Evolutionary conservation across 2,888 invertebrate species (phyloP), one percentile per base, ranked within the genome.

Genomic region (Aradus depressus): DNA sequence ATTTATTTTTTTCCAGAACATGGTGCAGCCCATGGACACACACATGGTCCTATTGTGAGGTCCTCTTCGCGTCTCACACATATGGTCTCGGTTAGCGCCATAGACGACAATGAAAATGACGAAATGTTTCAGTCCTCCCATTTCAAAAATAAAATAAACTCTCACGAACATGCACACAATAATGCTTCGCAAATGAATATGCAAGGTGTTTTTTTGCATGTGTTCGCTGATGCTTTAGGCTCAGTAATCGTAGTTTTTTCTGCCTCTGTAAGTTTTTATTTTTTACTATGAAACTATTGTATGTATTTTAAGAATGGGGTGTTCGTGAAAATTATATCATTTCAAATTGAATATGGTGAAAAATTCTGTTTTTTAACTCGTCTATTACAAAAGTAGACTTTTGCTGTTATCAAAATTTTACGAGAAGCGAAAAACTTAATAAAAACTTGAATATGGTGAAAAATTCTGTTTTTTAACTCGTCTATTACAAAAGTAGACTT

Each of bases 131-230:
- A 72, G 25, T 70, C 70, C 51, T 2, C 58, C 60, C 31, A 32
- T 52, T 39, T 48, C 18, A 50, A 42, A 50, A 38, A 23, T 42
- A 21, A 31, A 42, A 50, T 53, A 31, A 34, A 48, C 18, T 38
- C 48, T 31, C 41, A 53, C 2, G 50, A 53, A 19, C 41, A 22
- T n/a, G 32, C 41, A 31, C 75, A 75, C 61, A 70, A 72, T 60
- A 75, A 80, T 64, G 76, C 85, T 1, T 80, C 82, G 2, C 89
- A 93, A 66, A 84, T 98, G 84, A 98, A 98, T 67, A 98, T 99
- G 95, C 81, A 90, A 49, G 98, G 96, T n/a, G 97, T 97, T n/a
- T 98, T 97, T 68, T 74, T 98, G 49, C 98, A 98, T 67, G 86
- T 99, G 3, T 70, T 98, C 31, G 95, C 96, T 42, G 98, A 98